A percentile compares a stretch with the other conserved stretches of the same genome.
Conservation (phyloP, 2,888 invertebrate species). For the Cheilosia impressa region DNA sequence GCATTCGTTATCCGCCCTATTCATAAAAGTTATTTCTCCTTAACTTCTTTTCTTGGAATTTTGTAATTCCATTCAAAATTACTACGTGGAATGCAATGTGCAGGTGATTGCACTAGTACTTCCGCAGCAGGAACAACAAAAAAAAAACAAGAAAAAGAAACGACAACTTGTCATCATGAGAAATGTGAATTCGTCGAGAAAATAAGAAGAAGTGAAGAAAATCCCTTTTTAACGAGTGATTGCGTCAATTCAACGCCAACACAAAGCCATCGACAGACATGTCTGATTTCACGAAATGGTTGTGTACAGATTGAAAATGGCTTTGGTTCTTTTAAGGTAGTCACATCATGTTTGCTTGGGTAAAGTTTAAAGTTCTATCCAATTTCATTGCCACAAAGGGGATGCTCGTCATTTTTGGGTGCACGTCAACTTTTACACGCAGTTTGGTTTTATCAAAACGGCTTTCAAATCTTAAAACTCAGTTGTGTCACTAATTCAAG, state of each 20-base stretch:
- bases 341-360: not conserved
- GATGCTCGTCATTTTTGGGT: not conserved
- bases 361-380: not conserved
- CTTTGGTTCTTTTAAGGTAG: not conserved
- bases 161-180: conserved; percentile 40
- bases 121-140: conserved; percentile 26
- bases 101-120: conserved; percentile 66
- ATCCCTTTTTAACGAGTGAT: conserved; percentile 50
- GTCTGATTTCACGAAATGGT: conserved; percentile 26
- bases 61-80: conserved; percentile 66
- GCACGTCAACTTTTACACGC: not conserved
- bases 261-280: conserved; percentile 6
- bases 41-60: conserved; percentile 4
- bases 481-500: too few species aligned
- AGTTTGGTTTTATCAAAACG: too few species aligned
- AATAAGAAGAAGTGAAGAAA: not conserved
- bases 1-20: conserved; percentile 56
- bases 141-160: not conserved
- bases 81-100: conserved; percentile 64
- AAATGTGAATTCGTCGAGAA: conserved; percentile 42
- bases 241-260: conserved; percentile 54
- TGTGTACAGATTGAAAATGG: conserved; percentile 8
- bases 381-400: not conserved
- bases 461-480: too few species aligned
- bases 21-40: conserved; percentile 1